Evolutionary conservation across 2,888 invertebrate species (phyloP), one percentile per base, ranked within the genome.

Genomic region (Margaritifera margaritifera): DNA sequence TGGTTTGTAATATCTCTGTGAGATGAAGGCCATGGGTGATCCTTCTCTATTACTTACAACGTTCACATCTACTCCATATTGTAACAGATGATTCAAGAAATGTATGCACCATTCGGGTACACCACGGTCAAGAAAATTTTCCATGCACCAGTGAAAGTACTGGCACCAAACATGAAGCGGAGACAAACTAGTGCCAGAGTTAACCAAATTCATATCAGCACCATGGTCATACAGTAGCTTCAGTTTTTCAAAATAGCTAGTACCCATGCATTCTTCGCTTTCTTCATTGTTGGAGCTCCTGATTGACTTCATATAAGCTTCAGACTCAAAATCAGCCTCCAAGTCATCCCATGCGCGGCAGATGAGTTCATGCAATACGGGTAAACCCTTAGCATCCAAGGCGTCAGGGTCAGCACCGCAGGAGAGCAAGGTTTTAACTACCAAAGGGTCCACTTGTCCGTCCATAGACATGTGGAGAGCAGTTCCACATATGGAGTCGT

Each of bases 391-490:
- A 6, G 62, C 62, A 60, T 66, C 62, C 6, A 18, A 20, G 1
- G 69, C 66, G 42, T 66, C 66, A 1, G 66, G 62, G 62, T 70
- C 53, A 18, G 69, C 69, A 6, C 69, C 69, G 51, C 61, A 62
- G 2, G 53, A 25, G 0, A 70, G 61, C 11, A 70, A 62, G 18
- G 31, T 22, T 62, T 70, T 51, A 27, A 58, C 69, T 11, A 70
- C 58, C 15, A 22, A 42, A 20, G 62, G 31, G 55, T 66, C 57
- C 11, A 70, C 66, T 24, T 70, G 69, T 31, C 69, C 69, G 25
- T 70, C 69, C 69, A 70, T 70, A 27, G 66, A 61, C 69, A 70
- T 70, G 31, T 70, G 69, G 18, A 70, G 53, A 4, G 66, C 69
- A 20, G 69, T 70, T 22, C 69, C 69, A 66, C 69, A 70, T 56